These are phyloP conservation scores for Egretta garzetta DNA, from an alignment of 2,113 vertebrate species.

Conservation along the genomic window DNA sequence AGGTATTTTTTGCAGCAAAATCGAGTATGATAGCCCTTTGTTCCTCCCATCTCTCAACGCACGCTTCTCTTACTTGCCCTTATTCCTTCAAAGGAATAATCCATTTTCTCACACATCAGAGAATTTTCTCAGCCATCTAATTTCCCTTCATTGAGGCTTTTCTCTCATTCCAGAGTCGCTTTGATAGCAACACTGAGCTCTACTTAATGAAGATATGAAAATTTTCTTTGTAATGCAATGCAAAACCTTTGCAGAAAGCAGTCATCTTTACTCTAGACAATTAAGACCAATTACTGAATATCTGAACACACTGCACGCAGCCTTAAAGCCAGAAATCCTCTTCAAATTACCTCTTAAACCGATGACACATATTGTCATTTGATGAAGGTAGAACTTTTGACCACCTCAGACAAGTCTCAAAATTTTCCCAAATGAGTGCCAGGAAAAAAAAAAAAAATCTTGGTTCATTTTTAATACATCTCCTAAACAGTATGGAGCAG, in stretches of 20 bases:
- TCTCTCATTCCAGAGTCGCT: background rate
- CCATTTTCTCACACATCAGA: background rate
- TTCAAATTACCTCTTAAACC: background rate
- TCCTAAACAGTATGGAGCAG: background rate
- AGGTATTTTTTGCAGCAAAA: background rate
- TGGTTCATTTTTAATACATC: background rate
- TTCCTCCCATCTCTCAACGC: background rate
- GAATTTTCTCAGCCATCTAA: background rate
- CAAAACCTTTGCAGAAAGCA: background rate
- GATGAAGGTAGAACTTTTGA: background rate
- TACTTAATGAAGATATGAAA: background rate
- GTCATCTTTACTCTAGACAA: background rate
- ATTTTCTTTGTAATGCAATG: background rate
- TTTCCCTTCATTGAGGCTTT: background rate
- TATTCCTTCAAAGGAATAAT: slow-evolving; percentile 13
- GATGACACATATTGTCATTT: background rate
- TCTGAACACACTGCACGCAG: background rate
- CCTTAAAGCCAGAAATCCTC: background rate
- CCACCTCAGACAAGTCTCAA: background rate
- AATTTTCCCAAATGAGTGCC: background rate
- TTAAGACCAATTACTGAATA: background rate
- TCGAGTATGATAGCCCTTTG: background rate
- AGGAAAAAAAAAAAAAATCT: background rate
- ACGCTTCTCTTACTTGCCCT: background rate
- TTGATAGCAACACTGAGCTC: background rate